A percentile compares a stretch with the other conserved stretches of the same genome.
phyloP scores from a whole-genome alignment of 2,888 invertebrate genomes.

The Abscondita cerata region DNA sequence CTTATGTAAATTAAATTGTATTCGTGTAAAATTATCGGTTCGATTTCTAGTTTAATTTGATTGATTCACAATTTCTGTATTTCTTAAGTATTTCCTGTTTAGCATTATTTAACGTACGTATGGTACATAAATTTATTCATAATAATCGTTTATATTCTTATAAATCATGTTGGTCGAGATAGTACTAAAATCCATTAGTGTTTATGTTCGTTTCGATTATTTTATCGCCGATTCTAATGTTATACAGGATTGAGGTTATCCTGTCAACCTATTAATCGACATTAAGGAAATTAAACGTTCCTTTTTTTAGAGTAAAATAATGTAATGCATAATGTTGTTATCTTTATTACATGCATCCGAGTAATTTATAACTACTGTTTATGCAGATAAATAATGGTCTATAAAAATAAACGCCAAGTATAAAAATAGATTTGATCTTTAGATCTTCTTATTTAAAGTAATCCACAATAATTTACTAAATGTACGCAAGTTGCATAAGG shows the following conservation, averaged over 20 bases:
- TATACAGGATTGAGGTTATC: neutral
- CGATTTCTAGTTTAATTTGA: too few species aligned
- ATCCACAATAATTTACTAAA: neutral
- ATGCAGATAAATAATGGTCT: conserved; percentile 22
- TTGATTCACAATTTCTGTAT: too few species aligned
- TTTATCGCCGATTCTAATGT: conserved; percentile 4
- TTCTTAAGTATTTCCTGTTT: too few species aligned
- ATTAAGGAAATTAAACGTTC: neutral
- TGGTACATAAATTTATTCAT: too few species aligned
- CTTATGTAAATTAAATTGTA: too few species aligned
- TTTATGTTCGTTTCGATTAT: neutral
- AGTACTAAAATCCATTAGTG: conserved; percentile 8
- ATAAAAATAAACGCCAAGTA: conserved; percentile 21
- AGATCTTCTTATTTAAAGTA: conserved; percentile 1
- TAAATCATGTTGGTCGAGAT: conserved; percentile 7
- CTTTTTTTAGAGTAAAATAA: conserved; percentile 16
- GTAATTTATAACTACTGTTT: conserved; percentile 26
- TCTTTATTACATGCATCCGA: conserved; percentile 25
- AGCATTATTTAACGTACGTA: too few species aligned
- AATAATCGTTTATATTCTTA: neutral
- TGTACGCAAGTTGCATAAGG: conserved; percentile 14
- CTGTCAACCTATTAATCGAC: neutral
- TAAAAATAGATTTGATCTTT: conserved; percentile 25
- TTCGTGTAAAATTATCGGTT: too few species aligned
- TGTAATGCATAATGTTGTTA: conserved; percentile 15